Base-by-base conservation (phyloP, 1,140 invertebrate genomes). In the Pseudoatta argentina region DNA sequence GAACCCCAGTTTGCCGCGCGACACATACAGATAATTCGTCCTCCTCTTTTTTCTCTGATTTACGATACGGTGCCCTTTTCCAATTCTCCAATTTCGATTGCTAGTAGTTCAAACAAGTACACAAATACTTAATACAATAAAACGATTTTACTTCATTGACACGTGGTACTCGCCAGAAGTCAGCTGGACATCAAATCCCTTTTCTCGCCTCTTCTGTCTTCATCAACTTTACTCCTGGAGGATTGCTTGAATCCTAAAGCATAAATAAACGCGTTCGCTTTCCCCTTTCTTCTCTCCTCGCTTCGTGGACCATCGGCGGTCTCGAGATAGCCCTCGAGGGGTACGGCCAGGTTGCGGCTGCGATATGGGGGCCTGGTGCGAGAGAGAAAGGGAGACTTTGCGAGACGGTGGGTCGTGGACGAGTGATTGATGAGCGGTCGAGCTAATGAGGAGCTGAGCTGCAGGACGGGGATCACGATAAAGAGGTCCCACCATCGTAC, bases 391-490 rank as follows among this genome's bases (percentile, higher is more conserved):
- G 14, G 64, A 82, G 89, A 91, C 90, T 91, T 88, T 88, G 89
- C 91, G 91, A 93, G 91, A 93, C 89, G 93, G 92, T 93, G 93
- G 77, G 93, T 93, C 87, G 92, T 92, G 90, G 93, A 94, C 93
- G 93, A 94, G 94, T 95, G 94, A 95, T 95, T 95, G 94, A 95
- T 95, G 94, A 95, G 93, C 91, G 87, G 92, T 85, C 93, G 89
- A 91, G 93, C 94, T 95, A 95, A 95, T 95, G 94, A 95, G 94
- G 94, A 95, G 94, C 93, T 92, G 94, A 94, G 93, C 93, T 90
- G 93, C 94, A 93, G 93, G 93, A 94, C 92, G 93, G 92, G 90
- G 93, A 95, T 95, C 94, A 92, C 92, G 94, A 95, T 95, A 95
- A 95, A 95, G 91, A 94, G 93, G 93, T 94, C 92, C 93, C 91